Evolutionary conservation across 2,797 vertebrate species (phyloP).

Genomic region (Scolopax rusticola): DNA sequence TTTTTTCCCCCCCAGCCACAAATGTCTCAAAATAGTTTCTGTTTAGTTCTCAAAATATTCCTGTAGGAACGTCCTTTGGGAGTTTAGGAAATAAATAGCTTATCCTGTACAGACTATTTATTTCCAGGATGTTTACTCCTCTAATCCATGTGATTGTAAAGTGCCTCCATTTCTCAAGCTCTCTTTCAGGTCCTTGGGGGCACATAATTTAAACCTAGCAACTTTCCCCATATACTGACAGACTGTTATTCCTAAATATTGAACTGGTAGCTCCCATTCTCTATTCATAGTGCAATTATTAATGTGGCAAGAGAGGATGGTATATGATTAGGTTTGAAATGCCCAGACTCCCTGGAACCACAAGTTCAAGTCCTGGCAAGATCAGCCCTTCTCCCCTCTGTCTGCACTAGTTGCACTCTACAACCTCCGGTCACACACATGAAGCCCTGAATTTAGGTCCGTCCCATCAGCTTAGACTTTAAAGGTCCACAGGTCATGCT

Average conservation of each 20-base stretch:
- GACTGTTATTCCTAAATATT: conserved; percentile 38
- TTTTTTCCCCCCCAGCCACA: background rate
- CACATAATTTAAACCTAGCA: conserved; percentile 47
- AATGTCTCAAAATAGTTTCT: conserved; percentile 65
- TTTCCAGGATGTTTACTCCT: conserved; percentile 68
- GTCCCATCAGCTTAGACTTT: background rate
- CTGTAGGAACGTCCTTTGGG: conserved; percentile 39
- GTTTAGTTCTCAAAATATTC: conserved; percentile 63
- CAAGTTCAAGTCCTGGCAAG: background rate
- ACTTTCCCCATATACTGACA: conserved; percentile 12
- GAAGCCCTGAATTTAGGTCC: background rate
- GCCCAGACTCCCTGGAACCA: conserved; percentile 26
- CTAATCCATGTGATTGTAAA: conserved; percentile 67
- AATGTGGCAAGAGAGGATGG: background rate
- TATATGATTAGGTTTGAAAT: conserved; percentile 43
- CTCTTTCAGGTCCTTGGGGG: conserved; percentile 61
- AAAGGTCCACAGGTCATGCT: background rate
- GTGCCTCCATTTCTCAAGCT: conserved; percentile 66
- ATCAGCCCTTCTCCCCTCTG: background rate
- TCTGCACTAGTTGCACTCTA: background rate
- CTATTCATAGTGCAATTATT: conserved; percentile 54
- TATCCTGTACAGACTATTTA: conserved; percentile 69
- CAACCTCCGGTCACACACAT: background rate
- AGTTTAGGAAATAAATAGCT: conserved; percentile 69
- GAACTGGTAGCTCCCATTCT: conserved; percentile 12